A percentile compares a stretch with the other conserved stretches of the same genome.
Evolutionary conservation across 2,113 vertebrate genomes (phyloP).

Genomic region (Semicossyphus pulcher): DNA sequence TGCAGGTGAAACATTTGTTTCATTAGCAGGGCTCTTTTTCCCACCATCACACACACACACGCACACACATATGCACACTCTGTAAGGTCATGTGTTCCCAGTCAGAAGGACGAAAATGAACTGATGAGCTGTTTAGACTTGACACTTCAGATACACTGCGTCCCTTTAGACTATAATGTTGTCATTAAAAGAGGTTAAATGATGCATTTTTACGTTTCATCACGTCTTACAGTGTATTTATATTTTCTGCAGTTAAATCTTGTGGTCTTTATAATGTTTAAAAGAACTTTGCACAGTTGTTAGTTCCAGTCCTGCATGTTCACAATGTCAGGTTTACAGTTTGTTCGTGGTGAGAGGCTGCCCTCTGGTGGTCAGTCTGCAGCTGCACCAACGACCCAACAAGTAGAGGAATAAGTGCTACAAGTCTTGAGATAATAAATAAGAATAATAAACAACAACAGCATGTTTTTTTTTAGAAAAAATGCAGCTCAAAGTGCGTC

Average conservation of each 20-base stretch:
- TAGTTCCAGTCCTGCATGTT: not conserved
- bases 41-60: no score
- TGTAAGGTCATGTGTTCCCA: not conserved
- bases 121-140: not conserved
- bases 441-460: no score
- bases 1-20: slow-evolving; percentile 26
- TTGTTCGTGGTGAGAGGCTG: slow-evolving; percentile 41
- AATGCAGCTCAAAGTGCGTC: no score
- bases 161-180: not conserved
- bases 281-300: not conserved
- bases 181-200: not conserved
- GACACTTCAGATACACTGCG: not conserved
- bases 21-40: not conserved
- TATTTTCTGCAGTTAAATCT: not conserved
- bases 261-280: not conserved
- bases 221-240: no score
- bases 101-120: not conserved
- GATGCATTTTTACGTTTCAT: not conserved
- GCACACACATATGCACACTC: no score
- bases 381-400: not conserved
- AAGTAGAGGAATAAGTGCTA: no score
- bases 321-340: not conserved
- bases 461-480: no score
- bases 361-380: slow-evolving; percentile 46
- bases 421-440: no score